A percentile compares a stretch with the other conserved stretches of the same genome.
Conservation (phyloP, 2,888 invertebrate species). For the Ceraclea dissimilis region DNA sequence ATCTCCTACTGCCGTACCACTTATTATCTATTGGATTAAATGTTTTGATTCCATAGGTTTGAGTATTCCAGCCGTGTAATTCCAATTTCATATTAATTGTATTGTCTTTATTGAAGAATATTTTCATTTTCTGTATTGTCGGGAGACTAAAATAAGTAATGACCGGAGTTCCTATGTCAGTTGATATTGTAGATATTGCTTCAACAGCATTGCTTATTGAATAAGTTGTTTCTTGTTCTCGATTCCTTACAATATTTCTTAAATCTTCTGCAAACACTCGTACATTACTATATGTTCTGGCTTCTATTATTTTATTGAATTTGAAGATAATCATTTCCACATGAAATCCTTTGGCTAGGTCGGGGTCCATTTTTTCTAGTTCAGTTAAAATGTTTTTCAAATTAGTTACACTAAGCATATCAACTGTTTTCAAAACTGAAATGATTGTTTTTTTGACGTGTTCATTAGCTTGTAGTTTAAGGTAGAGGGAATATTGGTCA, state of each 20-base stretch:
- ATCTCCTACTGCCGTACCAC: constrained; percentile 36
- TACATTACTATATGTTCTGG: constrained; percentile 20
- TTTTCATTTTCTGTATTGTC: constrained; percentile 8
- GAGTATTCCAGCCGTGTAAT: constrained; percentile 32
- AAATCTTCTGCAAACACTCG: not conserved
- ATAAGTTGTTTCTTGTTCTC: too few relatives aligned
- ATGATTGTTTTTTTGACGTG: too few relatives aligned
- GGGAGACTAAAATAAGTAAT: constrained; percentile 4
- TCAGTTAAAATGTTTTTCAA: constrained; percentile 29
- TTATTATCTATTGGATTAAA: constrained; percentile 37
- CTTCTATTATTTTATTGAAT: constrained; percentile 27
- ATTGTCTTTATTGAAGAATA: not conserved
- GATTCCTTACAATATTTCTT: too few relatives aligned
- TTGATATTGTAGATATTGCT: not conserved
- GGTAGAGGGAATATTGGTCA: constrained; percentile 8
- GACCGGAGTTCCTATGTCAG: constrained; percentile 9
- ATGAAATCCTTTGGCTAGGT: constrained; percentile 31
- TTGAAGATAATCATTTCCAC: constrained; percentile 26
- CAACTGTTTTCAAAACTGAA: too few relatives aligned
- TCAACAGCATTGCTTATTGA: too few relatives aligned
- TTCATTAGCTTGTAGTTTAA: constrained; percentile 5
- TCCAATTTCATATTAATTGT: constrained; percentile 27
- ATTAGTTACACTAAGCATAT: too few relatives aligned
- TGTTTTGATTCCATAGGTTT: constrained; percentile 30
- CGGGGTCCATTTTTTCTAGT: constrained; percentile 34